Evolutionary conservation across 2,888 invertebrate species (phyloP), one percentile per base, ranked within the genome.

Genomic region (Leucania comma): DNA sequence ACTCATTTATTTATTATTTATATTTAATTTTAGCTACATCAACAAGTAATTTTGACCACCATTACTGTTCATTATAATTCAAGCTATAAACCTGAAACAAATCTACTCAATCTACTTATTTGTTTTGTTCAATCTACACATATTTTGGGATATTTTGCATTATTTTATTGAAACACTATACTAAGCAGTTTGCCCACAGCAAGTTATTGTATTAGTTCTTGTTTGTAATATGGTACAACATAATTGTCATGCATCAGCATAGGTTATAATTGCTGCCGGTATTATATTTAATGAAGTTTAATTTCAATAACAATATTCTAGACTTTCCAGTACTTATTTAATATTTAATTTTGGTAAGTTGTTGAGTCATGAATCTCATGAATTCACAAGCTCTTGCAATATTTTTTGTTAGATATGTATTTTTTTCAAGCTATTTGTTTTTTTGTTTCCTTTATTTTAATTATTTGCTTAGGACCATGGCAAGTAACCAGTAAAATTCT

Each of bases 401-500:
- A 9, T 38, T 58, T 71, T 9, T 24, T 38, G 24, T 48, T 29
- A 4, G 17, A 20, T 4, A 38, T 29, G 1, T 56, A 24, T 35
- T 4, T 26, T 35, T 58, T 24, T 22, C 4, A 4, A 26, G 3
- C 24, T 0, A 17, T 10, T 56, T 17, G 29, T 24, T 12, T 14
- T 5, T 20, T 57, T 0, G 3, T 22, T 20, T 20, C 9, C 29
- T 35, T 14, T 35, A 24, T 54, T 35, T 14, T 35, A 24, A 10
- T 76, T 58, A 22, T 78, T 71, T 46, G 3, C n/a, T 35, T 51
- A n/a, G 26, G 17, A 51, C 46, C 61, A 58, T 72, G 80, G 58
- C 58, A 38, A 24, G 20, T 57, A 38, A 38, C 24, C 61, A 58
- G 48, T 14, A 48, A 22, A n/a, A 12, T 2, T 53, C 14, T 48